These are phyloP conservation scores for Caenorhabditis japonica DNA, from an alignment of 2,888 invertebrate species.

Conservation along the genomic window DNA sequence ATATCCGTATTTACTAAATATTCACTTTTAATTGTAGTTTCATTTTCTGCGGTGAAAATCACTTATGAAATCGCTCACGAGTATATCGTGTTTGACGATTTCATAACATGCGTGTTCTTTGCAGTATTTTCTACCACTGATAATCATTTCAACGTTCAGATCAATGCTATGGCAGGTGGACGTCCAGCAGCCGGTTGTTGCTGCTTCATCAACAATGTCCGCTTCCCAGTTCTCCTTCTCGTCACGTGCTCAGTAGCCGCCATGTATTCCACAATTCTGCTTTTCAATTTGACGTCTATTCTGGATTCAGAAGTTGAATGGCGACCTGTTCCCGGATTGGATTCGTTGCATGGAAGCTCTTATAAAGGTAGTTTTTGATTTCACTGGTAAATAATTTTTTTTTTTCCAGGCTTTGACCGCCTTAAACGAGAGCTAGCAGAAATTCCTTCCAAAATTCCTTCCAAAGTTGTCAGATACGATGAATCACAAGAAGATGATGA, in stretches of 20 bases:
- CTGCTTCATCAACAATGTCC: constrained; percentile 62
- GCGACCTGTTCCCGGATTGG: constrained; percentile 48
- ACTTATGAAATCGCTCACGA: no score
- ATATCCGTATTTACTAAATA: no score
- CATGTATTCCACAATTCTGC: constrained; percentile 64
- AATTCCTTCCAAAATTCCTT: constrained; percentile 15
- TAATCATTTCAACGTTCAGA: no score
- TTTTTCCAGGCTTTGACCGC: constrained; percentile 19
- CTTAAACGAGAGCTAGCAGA: constrained; percentile 21
- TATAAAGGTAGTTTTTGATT: constrained; percentile 25
- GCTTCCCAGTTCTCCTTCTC: constrained; percentile 63
- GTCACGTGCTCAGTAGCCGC: constrained; percentile 56
- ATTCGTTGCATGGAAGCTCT: constrained; percentile 48
- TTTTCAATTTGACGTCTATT: constrained; percentile 67
- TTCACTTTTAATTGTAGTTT: no score
- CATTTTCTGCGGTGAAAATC: no score
- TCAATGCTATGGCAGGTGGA: constrained; percentile 50
- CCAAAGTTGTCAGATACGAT: constrained; percentile 39
- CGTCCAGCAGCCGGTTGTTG: constrained; percentile 59
- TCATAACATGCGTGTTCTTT: no score
- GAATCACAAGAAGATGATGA: constrained; percentile 32
- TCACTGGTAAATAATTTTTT: background rate
- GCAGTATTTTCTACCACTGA: no score
- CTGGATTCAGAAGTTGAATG: constrained; percentile 40
- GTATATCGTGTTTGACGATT: no score